A percentile compares a stretch with the other conserved stretches of the same genome.
Evolutionary conservation across 2,888 invertebrate species (phyloP).

Genomic region (Polyommatus iphigenia): DNA sequence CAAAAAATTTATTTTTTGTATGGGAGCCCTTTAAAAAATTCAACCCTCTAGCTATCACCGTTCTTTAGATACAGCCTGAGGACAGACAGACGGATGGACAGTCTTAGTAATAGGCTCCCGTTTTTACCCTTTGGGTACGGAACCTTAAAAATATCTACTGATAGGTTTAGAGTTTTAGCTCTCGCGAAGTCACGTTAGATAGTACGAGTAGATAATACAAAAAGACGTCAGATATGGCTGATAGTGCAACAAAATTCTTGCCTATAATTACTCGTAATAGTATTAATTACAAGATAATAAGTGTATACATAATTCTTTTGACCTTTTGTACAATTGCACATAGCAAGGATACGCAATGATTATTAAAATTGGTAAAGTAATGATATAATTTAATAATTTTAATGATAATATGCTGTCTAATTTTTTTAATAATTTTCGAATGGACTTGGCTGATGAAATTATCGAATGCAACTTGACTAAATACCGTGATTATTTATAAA

Average conservation of each 20-base stretch:
- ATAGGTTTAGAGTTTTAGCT: no score
- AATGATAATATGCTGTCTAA: background rate
- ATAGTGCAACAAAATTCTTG: constrained; percentile 2
- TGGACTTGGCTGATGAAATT: background rate
- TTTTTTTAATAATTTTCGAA: background rate
- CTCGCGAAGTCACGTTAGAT: no score
- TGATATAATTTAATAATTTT: background rate
- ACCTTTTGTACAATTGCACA: constrained; percentile 1
- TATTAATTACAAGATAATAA: constrained; percentile 4
- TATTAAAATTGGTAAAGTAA: constrained; percentile 1
- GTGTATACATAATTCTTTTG: constrained; percentile 1
- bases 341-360: background rate
- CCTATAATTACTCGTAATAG: background rate
- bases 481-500: no score
- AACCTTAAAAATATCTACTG: no score
- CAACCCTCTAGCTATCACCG: no score
- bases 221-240: background rate
- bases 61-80: no score
- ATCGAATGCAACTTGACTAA: background rate
- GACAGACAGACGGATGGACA: no score
- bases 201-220: no score
- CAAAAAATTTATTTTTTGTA: no score
- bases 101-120: no score
- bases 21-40: no score
- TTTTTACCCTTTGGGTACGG: no score